Base-by-base conservation (phyloP, 2,888 invertebrate genomes). In the Papilio demoleus region DNA sequence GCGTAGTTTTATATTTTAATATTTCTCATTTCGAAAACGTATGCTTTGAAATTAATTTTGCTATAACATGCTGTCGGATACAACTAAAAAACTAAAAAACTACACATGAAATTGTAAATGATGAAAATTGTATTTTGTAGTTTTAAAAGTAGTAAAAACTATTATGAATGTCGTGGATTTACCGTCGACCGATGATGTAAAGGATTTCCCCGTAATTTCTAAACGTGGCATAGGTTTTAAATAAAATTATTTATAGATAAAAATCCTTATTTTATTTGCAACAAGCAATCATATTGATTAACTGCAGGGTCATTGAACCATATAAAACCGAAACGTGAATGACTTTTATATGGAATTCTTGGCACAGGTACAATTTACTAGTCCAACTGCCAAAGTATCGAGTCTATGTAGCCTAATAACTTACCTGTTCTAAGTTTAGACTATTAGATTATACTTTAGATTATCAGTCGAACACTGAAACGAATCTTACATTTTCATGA, bases 271-370 rank as follows among this genome's bases (percentile, higher is more conserved):
- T 27, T 59, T 53, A 24, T n/a, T 42, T 53, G 34, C 45, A 65
- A 58, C 8, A 60, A 68, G 36, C 22, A 67, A 50, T 60, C 36
- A 65, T 38, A 60, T 36, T 36, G 58, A 45, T 34, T 59, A 67
- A 67, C 38, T 60, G 66, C 60, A 24, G 38, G 66, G 36, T 60
- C 47, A 50, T 60, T 67, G 66, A 67, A 67, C 66, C 40, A 38
- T 14, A 47, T 27, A n/a, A 38, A 50, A 38, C 27, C 24, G 50
- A 60, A 38, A 67, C 27, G 67, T 56, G 63, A 63, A 56, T 56
- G 67, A 63, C 42, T 63, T 50, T 62, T 56, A 63, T 42, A 63
- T n/a, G 27, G 19, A 62, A 63, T 38, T 58, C 38, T 50, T 67
- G 66, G 66, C 66, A 38, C 17, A 36, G 36, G 60, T 67, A 50